These are phyloP conservation scores for Zeuzera pyrina DNA, from an alignment of 2,888 invertebrate species.

Conservation along the genomic window DNA sequence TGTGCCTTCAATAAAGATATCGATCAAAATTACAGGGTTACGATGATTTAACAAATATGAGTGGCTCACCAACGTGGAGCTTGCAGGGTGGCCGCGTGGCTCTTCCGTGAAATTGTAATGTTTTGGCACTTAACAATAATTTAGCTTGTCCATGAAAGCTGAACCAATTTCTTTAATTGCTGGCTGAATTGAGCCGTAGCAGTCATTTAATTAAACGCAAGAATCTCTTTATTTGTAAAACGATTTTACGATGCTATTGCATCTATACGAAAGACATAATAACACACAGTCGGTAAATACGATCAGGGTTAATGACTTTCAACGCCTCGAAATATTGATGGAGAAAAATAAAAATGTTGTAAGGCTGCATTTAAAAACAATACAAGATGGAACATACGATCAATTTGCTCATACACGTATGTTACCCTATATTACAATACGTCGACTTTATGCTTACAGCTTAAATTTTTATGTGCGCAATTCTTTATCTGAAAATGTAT, in stretches of 20 bases:
- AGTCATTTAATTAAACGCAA: constrained; percentile 48
- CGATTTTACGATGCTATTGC: constrained; percentile 41
- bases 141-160: constrained; percentile 47
- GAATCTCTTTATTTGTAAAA: constrained; percentile 46
- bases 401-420: constrained; percentile 3
- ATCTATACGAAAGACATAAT: constrained; percentile 27
- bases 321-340: constrained; percentile 29
- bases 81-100: constrained; percentile 53
- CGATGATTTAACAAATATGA: constrained; percentile 71
- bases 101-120: constrained; percentile 65
- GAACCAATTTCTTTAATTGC: constrained; percentile 61
- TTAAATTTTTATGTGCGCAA: neutral
- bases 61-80: constrained; percentile 49
- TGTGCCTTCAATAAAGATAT: constrained; percentile 69
- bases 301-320: constrained; percentile 44
- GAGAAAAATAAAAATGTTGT: constrained; percentile 27
- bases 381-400: constrained; percentile 4
- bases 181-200: constrained; percentile 43
- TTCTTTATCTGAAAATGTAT: too few species aligned
- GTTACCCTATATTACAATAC: too few species aligned
- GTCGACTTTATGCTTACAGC: neutral
- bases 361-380: constrained; percentile 15
- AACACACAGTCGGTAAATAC: constrained; percentile 32
- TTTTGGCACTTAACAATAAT: constrained; percentile 58
- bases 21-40: constrained; percentile 72